Base-by-base conservation (phyloP, 2,113 vertebrate genomes). In the Pteruthius melanotis region DNA sequence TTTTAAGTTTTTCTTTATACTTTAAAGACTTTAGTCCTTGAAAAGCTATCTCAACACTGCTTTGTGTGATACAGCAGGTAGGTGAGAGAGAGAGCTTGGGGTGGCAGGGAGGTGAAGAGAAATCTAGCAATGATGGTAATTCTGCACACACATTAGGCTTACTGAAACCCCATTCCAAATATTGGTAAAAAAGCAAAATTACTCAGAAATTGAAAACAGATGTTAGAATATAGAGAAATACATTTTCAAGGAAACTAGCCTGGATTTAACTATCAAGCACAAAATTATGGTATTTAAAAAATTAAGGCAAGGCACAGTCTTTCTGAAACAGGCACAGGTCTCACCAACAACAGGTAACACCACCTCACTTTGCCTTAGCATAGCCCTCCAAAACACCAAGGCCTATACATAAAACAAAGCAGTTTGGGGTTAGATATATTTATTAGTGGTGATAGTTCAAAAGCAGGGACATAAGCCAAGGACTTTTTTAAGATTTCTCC, bases 1-100 rank as follows among this genome's bases (percentile, higher is more conserved):
- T 81, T 83, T 70, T 33, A 88, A 84, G n/a, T 28, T 75, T 88
- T 79, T 45, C 49, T 96, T 95, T 95, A 71, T 93, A 74, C 19
- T 87, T 84, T 45, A 83, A 91, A 89, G 53, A 76, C 28, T 90
- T 90, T 64, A 83, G 63, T 80, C 39, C 59, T 59, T 93, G n/a
- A 87, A 94, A 94, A 87, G 11, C 20, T 52, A 64, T 66, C 44
- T 69, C 60, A 70, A 21, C 1, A 6, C 24, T 82, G 7, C 24
- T 94, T 49, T 84, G 14, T 87, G 42, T 70, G 77, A 81, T 69
- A 63, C 3, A 42, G 37, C 8, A 88, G 33, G 53, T 7, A 93
- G 35, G 13, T 65, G 52, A 72, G n/a, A 71, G 22, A 80, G 24
- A 79, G 40, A 94, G 23, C 49, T 15, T 27, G 13, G 26, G 6